Evolutionary conservation across 2,888 invertebrate species (phyloP).

Genomic region (Pimpla rufipes): DNA sequence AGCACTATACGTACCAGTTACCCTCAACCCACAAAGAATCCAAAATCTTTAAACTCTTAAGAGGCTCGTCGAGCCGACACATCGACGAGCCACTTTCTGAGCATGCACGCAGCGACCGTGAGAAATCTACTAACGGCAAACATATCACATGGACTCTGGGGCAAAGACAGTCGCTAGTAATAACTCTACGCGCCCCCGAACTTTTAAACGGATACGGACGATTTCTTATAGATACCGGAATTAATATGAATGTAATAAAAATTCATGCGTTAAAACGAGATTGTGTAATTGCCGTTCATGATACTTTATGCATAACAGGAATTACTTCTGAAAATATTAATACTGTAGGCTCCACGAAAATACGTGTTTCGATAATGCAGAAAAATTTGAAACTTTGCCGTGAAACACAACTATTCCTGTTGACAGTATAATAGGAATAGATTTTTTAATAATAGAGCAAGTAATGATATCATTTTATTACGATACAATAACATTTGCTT

Average conservation of each 20-base stretch:
- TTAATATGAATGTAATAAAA: too few relatives aligned
- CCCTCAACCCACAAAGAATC: not conserved
- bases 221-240: too few relatives aligned
- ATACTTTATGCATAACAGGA: conserved; percentile 16
- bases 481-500: too few relatives aligned
- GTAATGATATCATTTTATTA: not conserved
- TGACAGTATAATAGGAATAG: conserved; percentile 44
- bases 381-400: conserved; percentile 55
- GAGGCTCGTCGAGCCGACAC: conserved; percentile 37
- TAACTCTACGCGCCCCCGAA: conserved; percentile 51
- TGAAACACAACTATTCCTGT: conserved; percentile 3
- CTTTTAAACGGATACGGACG: conserved; percentile 7
- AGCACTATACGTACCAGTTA: not conserved
- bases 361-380: conserved; percentile 33
- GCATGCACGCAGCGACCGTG: conserved; percentile 50
- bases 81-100: conserved; percentile 22
- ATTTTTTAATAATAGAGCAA: conserved; percentile 18
- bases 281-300: too few relatives aligned
- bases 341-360: conserved; percentile 41
- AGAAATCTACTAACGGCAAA: conserved; percentile 35
- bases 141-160: conserved; percentile 2
- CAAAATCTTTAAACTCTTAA: conserved; percentile 42
- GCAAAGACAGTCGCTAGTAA: conserved; percentile 33
- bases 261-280: too few relatives aligned
- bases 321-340: conserved; percentile 44